Evolutionary conservation across 2,113 vertebrate species (phyloP).

Genomic region (Psittacula cyanocephala): DNA sequence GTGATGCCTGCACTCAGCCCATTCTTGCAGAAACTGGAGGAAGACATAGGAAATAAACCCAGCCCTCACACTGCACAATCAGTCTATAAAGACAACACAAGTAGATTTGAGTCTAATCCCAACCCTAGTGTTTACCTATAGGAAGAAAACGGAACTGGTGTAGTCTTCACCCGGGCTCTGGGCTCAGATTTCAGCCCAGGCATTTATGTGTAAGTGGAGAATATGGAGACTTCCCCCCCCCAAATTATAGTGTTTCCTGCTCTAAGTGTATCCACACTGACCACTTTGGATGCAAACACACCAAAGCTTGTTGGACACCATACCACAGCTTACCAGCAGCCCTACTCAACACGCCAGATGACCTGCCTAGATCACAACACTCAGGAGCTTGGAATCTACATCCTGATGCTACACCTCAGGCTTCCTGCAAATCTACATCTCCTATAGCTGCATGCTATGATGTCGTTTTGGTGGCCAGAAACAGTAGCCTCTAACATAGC

Average conservation of each 20-base stretch:
- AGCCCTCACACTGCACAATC: background rate
- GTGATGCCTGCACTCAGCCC: background rate
- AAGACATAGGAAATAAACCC: background rate
- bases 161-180: background rate
- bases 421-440: background rate
- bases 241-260: background rate
- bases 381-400: background rate
- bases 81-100: background rate
- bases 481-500: background rate
- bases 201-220: background rate
- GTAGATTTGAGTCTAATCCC: background rate
- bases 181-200: background rate
- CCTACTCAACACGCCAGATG: fast-evolving
- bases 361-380: background rate
- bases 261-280: background rate
- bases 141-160: background rate
- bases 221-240: background rate
- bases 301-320: background rate
- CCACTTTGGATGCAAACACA: background rate
- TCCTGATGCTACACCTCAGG: background rate
- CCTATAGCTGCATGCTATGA: background rate
- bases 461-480: background rate
- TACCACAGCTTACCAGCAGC: background rate
- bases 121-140: background rate
- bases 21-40: background rate